Conservation (phyloP, 1,140 invertebrate genomes). For the Sesamia nonagrioides region DNA sequence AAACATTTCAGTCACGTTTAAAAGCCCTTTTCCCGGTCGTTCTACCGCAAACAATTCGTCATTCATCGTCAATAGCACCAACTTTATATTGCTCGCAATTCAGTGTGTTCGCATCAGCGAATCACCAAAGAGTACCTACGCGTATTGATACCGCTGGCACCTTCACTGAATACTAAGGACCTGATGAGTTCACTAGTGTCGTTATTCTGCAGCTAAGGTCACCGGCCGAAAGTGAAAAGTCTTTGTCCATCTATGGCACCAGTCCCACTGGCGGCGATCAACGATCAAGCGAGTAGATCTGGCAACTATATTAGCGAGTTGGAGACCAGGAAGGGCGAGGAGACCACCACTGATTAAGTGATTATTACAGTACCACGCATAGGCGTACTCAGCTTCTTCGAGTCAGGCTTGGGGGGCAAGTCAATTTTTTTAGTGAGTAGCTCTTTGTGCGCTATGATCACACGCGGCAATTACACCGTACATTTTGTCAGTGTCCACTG, state of each 20-base stretch:
- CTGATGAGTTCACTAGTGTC: conserved; percentile 62
- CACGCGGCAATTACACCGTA: too few relatives aligned
- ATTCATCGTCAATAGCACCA: conserved; percentile 18
- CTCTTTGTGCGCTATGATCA: too few relatives aligned
- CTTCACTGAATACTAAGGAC: conserved; percentile 60
- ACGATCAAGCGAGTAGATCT: too few relatives aligned
- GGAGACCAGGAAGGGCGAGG: too few relatives aligned
- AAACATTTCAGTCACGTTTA: conserved; percentile 9
- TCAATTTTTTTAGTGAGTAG: too few relatives aligned
- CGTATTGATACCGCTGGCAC: conserved; percentile 18
- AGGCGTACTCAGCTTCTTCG: too few relatives aligned
- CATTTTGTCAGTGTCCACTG: too few relatives aligned
- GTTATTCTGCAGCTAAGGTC: conserved; percentile 69
- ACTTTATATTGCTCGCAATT: conserved; percentile 37
- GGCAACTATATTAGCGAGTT: too few relatives aligned
- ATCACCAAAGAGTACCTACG: conserved; percentile 1
- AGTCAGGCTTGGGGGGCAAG: too few relatives aligned
- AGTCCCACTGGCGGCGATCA: too few relatives aligned
- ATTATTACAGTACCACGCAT: too few relatives aligned
- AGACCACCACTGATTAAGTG: too few relatives aligned
- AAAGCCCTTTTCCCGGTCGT: conserved; percentile 29
- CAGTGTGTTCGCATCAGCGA: conserved; percentile 26
- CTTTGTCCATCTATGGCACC: conserved; percentile 18
- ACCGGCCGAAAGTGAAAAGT: conserved; percentile 72
- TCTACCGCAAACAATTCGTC: conserved; percentile 21